phyloP scores from a whole-genome alignment of 2,797 vertebrate genomes.

The Chromobotia macracanthus region DNA sequence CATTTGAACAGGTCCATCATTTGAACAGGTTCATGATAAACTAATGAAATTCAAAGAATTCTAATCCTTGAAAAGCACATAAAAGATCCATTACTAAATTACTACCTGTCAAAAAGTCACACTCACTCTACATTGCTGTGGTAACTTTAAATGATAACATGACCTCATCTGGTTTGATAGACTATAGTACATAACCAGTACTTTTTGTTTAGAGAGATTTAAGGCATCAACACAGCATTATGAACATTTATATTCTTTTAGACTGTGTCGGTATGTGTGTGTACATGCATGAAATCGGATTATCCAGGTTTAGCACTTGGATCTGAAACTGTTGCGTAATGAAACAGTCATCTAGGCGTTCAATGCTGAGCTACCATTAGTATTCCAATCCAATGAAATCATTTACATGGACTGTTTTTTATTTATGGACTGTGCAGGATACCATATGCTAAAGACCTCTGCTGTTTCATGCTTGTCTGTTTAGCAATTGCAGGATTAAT shows the following conservation, averaged over 20 bases:
- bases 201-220: not conserved
- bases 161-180: conserved; percentile 26
- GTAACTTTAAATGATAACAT: conserved; percentile 39
- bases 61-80: conserved; percentile 50
- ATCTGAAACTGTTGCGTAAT: conserved; percentile 19
- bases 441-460: conserved; percentile 15
- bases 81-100: conserved; percentile 47
- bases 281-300: conserved; percentile 25
- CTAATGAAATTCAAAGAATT: conserved; percentile 49
- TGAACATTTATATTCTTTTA: not conserved
- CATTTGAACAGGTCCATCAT: conserved; percentile 36
- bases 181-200: not conserved
- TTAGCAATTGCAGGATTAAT: conserved; percentile 12
- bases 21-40: conserved; percentile 48
- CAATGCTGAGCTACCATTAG: conserved; percentile 11
- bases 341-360: not conserved
- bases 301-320: not conserved
- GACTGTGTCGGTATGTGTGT: not conserved
- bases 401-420: not conserved
- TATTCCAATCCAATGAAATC: conserved; percentile 34
- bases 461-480: conserved; percentile 27
- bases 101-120: conserved; percentile 42
- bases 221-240: not conserved
- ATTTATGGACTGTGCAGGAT: conserved; percentile 25
- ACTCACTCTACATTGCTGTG: conserved; percentile 9